Evolutionary conservation across 2,113 vertebrate species (phyloP).

Genomic region (Ceuthmochares aereus): DNA sequence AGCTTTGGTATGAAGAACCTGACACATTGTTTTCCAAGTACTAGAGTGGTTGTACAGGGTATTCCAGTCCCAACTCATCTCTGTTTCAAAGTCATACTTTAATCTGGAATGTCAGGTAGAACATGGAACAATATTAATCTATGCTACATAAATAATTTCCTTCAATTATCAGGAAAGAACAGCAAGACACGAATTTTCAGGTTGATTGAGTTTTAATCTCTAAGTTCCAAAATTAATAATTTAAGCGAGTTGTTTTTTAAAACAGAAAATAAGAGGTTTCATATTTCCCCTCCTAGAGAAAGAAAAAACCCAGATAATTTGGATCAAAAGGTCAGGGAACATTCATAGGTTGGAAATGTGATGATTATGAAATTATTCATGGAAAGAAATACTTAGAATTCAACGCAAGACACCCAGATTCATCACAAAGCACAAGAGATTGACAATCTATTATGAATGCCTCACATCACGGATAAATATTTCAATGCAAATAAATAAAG

Average conservation of each 20-base stretch:
- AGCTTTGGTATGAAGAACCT: not conserved
- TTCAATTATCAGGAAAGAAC: conserved; percentile 84
- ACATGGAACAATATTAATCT: conserved; percentile 74
- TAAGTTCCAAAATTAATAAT: conserved; percentile 88
- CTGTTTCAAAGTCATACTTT: conserved; percentile 66
- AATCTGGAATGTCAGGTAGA: conserved; percentile 72
- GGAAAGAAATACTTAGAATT: conserved; percentile 78
- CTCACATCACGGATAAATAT: conserved; percentile 96
- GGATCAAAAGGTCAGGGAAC: conserved; percentile 21
- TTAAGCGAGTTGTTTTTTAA: conserved; percentile 57
- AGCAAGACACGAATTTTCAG: conserved; percentile 87
- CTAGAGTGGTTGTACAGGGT: not conserved
- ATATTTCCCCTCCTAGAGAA: conserved; percentile 65
- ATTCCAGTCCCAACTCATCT: conserved; percentile 43
- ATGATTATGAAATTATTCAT: conserved; percentile 86
- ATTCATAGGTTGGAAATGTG: conserved; percentile 74
- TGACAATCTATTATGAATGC: conserved; percentile 95
- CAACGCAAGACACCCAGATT: conserved; percentile 80
- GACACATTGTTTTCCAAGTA: not conserved
- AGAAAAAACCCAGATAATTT: conserved; percentile 28
- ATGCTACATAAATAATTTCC: conserved; percentile 83
- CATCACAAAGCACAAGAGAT: conserved; percentile 85
- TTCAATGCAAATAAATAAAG: conserved; percentile 99
- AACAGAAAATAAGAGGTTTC: conserved; percentile 67
- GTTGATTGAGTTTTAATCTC: conserved; percentile 91